Percentiles rank a stretch among this genome's conserved stretches.
These are phyloP conservation scores for Ceraclea dissimilis DNA, from an alignment of 2,888 invertebrate species.

Conservation along the genomic window DNA sequence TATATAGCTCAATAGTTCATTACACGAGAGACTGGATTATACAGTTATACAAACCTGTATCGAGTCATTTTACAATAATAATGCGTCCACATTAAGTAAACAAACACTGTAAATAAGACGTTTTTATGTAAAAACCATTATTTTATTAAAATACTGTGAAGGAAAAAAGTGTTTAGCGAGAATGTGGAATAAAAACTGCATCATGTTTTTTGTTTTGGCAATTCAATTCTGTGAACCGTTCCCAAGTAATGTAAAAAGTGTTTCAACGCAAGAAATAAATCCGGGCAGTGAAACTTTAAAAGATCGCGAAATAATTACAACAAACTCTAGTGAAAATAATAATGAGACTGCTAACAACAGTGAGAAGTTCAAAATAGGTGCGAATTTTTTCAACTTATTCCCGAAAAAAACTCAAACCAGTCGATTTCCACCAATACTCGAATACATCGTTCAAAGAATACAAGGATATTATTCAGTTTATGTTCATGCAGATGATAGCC, in stretches of 20 bases:
- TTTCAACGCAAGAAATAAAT: too few relatives aligned
- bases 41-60: neutral
- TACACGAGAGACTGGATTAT: neutral
- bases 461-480: slow-evolving; percentile 65
- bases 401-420: slow-evolving; percentile 30
- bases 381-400: neutral
- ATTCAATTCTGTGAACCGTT: neutral
- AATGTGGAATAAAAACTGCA: neutral
- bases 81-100: neutral
- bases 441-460: slow-evolving; percentile 60
- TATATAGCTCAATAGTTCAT: too few relatives aligned
- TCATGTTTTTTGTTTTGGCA: neutral
- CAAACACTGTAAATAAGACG: neutral
- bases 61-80: neutral
- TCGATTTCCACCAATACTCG: slow-evolving; percentile 60
- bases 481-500: slow-evolving; percentile 48
- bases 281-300: too few relatives aligned
- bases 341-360: too few relatives aligned
- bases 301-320: neutral
- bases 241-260: neutral
- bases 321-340: neutral
- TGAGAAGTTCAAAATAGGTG: neutral
- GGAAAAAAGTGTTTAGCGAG: neutral
- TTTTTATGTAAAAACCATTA: too few relatives aligned
- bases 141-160: too few relatives aligned